Percentiles rank a stretch among this genome's conserved stretches.
These are phyloP conservation scores for Belgica antarctica DNA, from an alignment of 2,888 invertebrate genomes.

Conservation along the genomic window DNA sequence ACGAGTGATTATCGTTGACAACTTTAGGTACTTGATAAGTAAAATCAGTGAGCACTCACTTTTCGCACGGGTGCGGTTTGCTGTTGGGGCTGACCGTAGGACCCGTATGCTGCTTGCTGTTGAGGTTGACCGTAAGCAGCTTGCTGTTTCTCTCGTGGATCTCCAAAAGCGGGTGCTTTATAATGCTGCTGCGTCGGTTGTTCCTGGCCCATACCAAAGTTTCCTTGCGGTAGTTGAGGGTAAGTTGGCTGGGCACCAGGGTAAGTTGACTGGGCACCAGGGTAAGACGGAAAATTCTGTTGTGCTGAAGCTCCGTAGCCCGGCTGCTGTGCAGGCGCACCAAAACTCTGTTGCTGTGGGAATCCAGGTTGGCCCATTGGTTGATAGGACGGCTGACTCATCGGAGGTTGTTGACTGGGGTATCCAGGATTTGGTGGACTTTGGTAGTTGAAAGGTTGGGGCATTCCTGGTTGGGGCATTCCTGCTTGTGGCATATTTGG, in stretches of 20 bases:
- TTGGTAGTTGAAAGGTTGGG: conserved; percentile 9
- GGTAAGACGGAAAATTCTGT: neutral
- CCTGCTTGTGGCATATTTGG: neutral
- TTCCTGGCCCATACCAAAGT: neutral
- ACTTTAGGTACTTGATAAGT: neutral
- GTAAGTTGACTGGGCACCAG: neutral
- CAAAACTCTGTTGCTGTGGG: neutral
- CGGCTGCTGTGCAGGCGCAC: neutral
- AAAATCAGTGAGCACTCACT: no score
- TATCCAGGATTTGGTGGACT: neutral
- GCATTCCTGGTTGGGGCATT: conserved; percentile 14
- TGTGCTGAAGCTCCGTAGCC: neutral
- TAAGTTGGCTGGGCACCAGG: neutral
- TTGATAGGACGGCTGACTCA: neutral
- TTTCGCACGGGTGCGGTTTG: neutral
- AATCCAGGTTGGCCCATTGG: neutral
- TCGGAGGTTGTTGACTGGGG: neutral
- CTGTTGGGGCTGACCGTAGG: neutral
- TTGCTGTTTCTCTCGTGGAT: neutral
- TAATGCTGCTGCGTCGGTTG: neutral
- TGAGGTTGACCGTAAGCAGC: neutral
- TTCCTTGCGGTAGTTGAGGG: neutral
- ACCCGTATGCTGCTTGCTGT: neutral
- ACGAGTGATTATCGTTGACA: neutral
- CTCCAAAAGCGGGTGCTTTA: neutral